These are phyloP conservation scores for Nixonia krombeini DNA, from an alignment of 1,140 invertebrate genomes.

Conservation along the genomic window DNA sequence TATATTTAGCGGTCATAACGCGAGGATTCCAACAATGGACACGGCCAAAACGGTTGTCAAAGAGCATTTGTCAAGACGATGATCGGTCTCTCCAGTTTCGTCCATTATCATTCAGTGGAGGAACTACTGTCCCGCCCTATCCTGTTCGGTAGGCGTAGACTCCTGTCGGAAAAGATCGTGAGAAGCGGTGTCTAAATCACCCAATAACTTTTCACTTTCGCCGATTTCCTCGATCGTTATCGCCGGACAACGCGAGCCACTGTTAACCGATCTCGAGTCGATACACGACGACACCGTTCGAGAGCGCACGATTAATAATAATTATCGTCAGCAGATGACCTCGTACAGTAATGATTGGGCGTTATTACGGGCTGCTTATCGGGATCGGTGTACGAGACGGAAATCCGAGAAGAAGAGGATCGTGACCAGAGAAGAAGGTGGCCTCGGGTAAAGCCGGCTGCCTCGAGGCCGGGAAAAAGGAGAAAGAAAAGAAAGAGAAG, in stretches of 20 bases:
- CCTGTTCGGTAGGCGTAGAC: too few species aligned
- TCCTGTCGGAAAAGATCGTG: too few species aligned
- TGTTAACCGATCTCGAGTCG: neutral
- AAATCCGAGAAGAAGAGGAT: conserved; percentile 40
- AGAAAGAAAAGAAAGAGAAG: conserved; percentile 37
- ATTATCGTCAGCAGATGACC: conserved; percentile 17
- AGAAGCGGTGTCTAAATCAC: neutral
- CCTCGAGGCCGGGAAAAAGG: conserved; percentile 26
- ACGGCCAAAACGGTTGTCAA: too few species aligned
- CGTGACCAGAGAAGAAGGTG: conserved; percentile 28
- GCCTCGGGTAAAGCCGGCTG: conserved; percentile 24
- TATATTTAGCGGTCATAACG: conserved; percentile 56
- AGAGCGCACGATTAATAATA: conserved; percentile 19
- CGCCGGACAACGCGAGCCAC: conserved; percentile 2
- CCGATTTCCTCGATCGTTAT: conserved; percentile 30
- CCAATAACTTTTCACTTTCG: conserved; percentile 13
- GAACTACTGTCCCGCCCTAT: too few species aligned
- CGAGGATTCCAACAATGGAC: conserved; percentile 15
- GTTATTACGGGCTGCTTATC: conserved; percentile 40
- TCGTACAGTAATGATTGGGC: conserved; percentile 39
- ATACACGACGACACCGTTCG: conserved; percentile 15
- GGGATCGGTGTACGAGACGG: conserved; percentile 30
- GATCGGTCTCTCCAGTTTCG: conserved; percentile 13
- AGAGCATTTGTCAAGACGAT: too few species aligned
- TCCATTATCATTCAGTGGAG: too few species aligned